phyloP scores from a whole-genome alignment of 1,140 invertebrate species.

The Meteorus sp. region DNA sequence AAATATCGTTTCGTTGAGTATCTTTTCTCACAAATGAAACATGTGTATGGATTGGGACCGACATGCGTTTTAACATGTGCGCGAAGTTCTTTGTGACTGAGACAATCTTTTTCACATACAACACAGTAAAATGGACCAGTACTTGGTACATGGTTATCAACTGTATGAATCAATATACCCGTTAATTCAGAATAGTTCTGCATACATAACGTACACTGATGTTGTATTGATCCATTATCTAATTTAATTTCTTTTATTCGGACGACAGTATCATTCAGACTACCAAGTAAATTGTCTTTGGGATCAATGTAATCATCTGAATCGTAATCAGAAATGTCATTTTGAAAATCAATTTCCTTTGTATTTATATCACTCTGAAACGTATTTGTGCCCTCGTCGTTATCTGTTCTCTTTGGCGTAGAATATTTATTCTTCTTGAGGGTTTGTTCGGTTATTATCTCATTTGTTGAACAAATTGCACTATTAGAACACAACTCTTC shows the following conservation, averaged over 20 bases:
- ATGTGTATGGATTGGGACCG: slow-evolving; percentile 63
- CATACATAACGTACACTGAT: slow-evolving; percentile 52
- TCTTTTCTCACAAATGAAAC: slow-evolving; percentile 62
- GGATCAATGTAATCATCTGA: slow-evolving; percentile 32
- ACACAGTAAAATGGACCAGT: slow-evolving; percentile 54
- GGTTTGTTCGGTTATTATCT: too few species aligned
- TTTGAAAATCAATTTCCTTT: slow-evolving; percentile 1
- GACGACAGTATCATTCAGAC: slow-evolving; percentile 50
- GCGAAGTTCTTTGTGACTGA: slow-evolving; percentile 42
- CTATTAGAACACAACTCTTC: too few species aligned
- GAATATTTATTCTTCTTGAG: too few species aligned
- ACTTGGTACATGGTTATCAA: slow-evolving; percentile 50
- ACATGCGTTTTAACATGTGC: slow-evolving; percentile 59
- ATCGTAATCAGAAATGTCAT: slow-evolving; percentile 31
- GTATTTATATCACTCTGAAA: slow-evolving; percentile 18
- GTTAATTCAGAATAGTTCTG: slow-evolving; percentile 47
- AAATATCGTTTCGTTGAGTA: slow-evolving; percentile 62
- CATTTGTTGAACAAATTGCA: too few species aligned
- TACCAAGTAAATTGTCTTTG: slow-evolving; percentile 45
- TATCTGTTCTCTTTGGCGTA: slow-evolving; percentile 11
- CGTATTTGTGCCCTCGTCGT: slow-evolving; percentile 17
- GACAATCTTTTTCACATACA: slow-evolving; percentile 55
- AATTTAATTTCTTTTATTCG: slow-evolving; percentile 51
- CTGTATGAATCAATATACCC: slow-evolving; percentile 41
- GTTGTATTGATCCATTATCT: slow-evolving; percentile 38